Evolutionary conservation across 2,113 vertebrate species (phyloP).

Genomic region (Acrocephalus kingi): DNA sequence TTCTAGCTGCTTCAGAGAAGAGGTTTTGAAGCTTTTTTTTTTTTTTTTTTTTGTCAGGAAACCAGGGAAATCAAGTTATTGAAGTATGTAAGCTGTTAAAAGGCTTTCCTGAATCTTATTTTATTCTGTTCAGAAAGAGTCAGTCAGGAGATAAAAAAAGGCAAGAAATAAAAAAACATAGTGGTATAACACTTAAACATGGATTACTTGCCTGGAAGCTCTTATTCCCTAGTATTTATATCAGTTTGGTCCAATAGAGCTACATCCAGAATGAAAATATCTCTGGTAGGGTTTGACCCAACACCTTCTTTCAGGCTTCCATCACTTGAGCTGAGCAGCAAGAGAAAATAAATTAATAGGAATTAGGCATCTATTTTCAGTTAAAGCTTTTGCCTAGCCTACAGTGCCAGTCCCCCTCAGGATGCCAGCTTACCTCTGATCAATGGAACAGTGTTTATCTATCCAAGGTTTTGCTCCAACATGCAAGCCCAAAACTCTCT

Average conservation of each 20-base stretch:
- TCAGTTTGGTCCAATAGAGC: background rate
- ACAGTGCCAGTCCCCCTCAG: background rate
- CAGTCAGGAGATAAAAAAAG: background rate
- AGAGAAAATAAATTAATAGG: background rate
- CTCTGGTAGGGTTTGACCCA: background rate
- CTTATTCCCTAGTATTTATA: background rate
- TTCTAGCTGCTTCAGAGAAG: background rate
- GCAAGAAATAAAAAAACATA: background rate
- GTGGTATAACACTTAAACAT: rapidly evolving
- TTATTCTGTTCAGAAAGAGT: background rate
- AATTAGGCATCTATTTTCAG: background rate
- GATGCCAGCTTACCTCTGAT: background rate
- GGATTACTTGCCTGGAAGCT: background rate
- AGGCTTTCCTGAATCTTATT: background rate
- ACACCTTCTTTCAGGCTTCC: background rate
- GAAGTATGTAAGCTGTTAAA: background rate
- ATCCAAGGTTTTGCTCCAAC: background rate
- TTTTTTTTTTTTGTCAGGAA: background rate
- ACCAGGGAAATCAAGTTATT: background rate
- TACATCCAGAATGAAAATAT: background rate
- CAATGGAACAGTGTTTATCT: background rate
- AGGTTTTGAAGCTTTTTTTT: background rate
- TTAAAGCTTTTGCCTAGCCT: background rate
- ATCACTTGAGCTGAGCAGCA: background rate
- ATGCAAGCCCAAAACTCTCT: background rate